Conservation (phyloP, 2,888 invertebrate genomes). For the Ormyrus pomaceus region DNA sequence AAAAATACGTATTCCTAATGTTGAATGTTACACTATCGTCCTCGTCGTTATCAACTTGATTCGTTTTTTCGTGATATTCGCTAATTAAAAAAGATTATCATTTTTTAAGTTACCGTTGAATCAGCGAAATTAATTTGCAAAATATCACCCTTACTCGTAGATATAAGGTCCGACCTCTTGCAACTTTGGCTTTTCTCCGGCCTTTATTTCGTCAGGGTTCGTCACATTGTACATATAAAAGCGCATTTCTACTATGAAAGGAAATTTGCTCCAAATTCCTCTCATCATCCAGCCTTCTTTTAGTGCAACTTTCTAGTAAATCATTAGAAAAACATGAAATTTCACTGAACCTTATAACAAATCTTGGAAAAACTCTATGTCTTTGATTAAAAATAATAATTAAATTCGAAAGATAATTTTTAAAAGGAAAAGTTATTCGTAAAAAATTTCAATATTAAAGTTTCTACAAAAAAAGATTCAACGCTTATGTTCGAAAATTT, state of each 20-base stretch:
- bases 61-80: constrained; percentile 80
- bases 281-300: constrained; percentile 71
- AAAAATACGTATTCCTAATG: constrained; percentile 82
- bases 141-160: constrained; percentile 83
- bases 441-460: too few relatives aligned
- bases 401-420: too few relatives aligned
- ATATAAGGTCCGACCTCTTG: constrained; percentile 89
- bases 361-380: too few relatives aligned
- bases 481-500: too few relatives aligned
- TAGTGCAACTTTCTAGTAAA: constrained; percentile 33
- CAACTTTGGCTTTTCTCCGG: constrained; percentile 84
- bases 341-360: too few relatives aligned
- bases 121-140: too few relatives aligned
- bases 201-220: constrained; percentile 84
- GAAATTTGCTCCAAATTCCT: constrained; percentile 86
- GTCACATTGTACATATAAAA: constrained; percentile 89
- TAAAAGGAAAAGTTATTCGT: too few relatives aligned
- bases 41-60: constrained; percentile 83
- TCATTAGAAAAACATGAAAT: too few relatives aligned
- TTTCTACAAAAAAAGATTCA: too few relatives aligned
- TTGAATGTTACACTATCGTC: constrained; percentile 86
- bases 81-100: constrained; percentile 18
- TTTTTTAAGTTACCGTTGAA: too few relatives aligned
- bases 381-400: too few relatives aligned
- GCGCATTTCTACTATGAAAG: constrained; percentile 86